Evolutionary conservation across 2,797 vertebrate species (phyloP), one percentile per base, ranked within the genome.

Genomic region (Siniperca undulata): DNA sequence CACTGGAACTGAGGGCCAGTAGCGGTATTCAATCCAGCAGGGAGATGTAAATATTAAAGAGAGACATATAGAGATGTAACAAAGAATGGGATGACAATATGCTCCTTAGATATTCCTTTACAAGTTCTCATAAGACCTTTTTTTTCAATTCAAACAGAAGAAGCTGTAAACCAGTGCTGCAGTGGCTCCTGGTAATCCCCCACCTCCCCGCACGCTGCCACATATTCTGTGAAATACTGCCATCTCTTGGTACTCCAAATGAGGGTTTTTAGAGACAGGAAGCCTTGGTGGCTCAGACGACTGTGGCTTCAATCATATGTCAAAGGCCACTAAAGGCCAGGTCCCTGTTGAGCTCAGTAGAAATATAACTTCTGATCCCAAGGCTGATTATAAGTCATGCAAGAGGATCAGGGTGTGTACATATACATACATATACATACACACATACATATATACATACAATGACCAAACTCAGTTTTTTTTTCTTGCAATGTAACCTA

Each of bases 191-290:
- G 82, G 83, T 93, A 80, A 88, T 81, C 85, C 83, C 83, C 83
- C 82, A 50, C 64, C 82, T 70, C 61, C 71, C 53, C 6, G 14
- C 48, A 74, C 59, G 22, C 77, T 77, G 87, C 73, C 78, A 85
- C 92, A 97, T 97, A 95, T 94, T 97, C 96, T 97, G 96, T 95
- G 96, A 97, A 96, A 98, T 97, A 97, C 97, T 97, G 97, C 98
- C 98, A 99, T 98, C 98, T 99, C 95, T 97, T 93, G 97, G 95
- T 56, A 2, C 67, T 70, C 74, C 30, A 24, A 62, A 46, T 53
- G 20, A 85, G 65, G 50, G 36, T 20, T 77, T 75, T 42, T 20
- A 12, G 67, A 78, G 40, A 52, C 20, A 22, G 56, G 77, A 50
- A 83, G 75, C 48, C 5, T 56, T 12, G 52, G 76, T 60, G 71